A percentile compares a stretch with the other conserved stretches of the same genome.
These are phyloP conservation scores for Anabacerthia variegaticeps DNA, from an alignment of 2,797 vertebrate genomes.

Conservation along the genomic window DNA sequence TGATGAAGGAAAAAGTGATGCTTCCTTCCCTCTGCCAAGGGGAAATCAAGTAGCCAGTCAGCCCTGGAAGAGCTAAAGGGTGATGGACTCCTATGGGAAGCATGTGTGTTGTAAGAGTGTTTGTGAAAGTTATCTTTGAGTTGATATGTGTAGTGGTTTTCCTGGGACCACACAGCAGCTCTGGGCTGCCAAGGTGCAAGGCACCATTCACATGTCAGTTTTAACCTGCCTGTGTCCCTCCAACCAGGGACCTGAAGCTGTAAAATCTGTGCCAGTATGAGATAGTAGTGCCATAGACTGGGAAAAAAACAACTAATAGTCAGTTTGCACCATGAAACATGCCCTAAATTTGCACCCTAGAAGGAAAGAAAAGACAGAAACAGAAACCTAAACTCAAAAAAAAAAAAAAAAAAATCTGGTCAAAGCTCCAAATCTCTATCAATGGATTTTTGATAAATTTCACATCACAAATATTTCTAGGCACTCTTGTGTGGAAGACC, in stretches of 20 bases:
- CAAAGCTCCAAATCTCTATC: background rate
- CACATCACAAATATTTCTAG: background rate
- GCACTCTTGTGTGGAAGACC: background rate
- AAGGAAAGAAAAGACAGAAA: background rate
- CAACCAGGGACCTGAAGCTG: background rate
- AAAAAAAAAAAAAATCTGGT: background rate
- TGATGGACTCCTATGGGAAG: background rate
- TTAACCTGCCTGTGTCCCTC: background rate
- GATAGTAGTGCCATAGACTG: background rate
- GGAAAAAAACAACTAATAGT: background rate
- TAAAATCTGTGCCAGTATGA: background rate
- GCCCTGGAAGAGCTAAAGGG: background rate
- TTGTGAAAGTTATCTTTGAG: background rate
- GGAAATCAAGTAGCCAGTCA: background rate
- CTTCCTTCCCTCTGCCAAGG: background rate
- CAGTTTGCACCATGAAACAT: background rate
- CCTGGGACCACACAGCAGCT: rapidly evolving
- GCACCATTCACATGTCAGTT: background rate
- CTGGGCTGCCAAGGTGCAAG: background rate
- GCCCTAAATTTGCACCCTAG: background rate
- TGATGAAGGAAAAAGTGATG: background rate
- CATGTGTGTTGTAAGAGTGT: background rate
- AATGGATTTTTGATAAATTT: background rate
- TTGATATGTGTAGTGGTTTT: background rate
- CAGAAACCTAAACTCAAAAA: background rate